Conservation (phyloP, 1,140 invertebrate species). For the Pinna nobilis region DNA sequence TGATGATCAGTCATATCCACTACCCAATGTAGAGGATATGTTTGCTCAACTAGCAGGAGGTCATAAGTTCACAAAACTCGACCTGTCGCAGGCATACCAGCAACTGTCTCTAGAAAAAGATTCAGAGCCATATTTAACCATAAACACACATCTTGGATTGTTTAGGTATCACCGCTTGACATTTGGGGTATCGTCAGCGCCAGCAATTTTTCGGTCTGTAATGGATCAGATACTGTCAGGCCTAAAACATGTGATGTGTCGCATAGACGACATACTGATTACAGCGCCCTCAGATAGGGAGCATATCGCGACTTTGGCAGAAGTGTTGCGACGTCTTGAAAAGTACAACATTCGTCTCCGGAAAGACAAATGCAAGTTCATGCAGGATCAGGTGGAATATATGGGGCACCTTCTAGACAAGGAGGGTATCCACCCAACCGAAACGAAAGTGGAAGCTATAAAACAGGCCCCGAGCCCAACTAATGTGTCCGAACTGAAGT, state of each 20-base stretch:
- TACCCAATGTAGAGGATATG: conserved; percentile 24
- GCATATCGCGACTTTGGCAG: conserved; percentile 5
- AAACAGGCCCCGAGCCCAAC: conserved; percentile 18
- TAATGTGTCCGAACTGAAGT: conserved; percentile 30
- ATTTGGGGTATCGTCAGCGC: conserved; percentile 27
- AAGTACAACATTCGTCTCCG: conserved; percentile 5
- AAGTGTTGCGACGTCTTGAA: conserved; percentile 18
- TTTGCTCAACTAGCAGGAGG: conserved; percentile 50
- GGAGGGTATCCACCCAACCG: conserved; percentile 29
- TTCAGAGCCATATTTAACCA: conserved; percentile 35
- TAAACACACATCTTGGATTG: conserved; percentile 73
- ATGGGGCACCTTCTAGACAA: conserved; percentile 24
- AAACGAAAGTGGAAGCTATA: conserved; percentile 36
- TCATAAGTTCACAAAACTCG: conserved; percentile 59
- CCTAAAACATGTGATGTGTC: conserved; percentile 15
- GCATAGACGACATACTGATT: conserved; percentile 42
- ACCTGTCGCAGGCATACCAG: conserved; percentile 49
- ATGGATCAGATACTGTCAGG: conserved; percentile 24
- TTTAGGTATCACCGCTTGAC: conserved; percentile 63
- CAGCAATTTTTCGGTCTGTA: conserved; percentile 26
- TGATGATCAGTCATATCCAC: conserved; percentile 32
- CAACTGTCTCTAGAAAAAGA: background rate
- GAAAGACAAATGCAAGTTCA: conserved; percentile 5
- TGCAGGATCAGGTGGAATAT: conserved; percentile 11
- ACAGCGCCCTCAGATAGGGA: conserved; percentile 9